A percentile compares a stretch with the other conserved stretches of the same genome.
These are phyloP conservation scores for Trachelus tabidus DNA, from an alignment of 2,888 invertebrate genomes.

Conservation along the genomic window DNA sequence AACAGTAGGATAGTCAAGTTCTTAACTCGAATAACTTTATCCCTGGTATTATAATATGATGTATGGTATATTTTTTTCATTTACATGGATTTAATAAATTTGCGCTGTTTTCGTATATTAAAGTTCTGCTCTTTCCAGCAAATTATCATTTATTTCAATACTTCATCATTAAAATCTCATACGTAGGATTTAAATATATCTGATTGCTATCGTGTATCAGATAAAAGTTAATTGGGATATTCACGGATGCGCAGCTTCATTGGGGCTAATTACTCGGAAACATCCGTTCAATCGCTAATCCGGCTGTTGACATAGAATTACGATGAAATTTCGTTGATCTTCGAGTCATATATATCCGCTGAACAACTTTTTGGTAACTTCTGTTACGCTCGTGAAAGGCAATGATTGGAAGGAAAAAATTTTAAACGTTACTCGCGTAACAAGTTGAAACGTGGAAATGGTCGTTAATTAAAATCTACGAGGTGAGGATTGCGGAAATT, in stretches of 20 bases:
- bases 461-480: not conserved
- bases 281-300: not conserved
- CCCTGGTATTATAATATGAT: not conserved
- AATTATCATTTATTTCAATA: slow-evolving; percentile 10
- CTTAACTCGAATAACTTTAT: not conserved
- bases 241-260: not conserved
- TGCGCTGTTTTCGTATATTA: not conserved
- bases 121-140: not conserved
- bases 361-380: not conserved
- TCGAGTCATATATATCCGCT: not conserved
- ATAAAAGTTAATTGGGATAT: not conserved
- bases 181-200: not conserved
- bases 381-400: not conserved
- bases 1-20: not conserved
- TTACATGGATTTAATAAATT: not conserved
- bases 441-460: not conserved
- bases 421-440: not conserved
- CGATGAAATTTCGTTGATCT: not conserved
- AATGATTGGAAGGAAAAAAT: not conserved
- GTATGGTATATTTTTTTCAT: no score
- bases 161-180: not conserved
- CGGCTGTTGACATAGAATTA: not conserved
- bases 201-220: not conserved
- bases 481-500: not conserved
- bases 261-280: not conserved